Percentiles rank a stretch among this genome's conserved stretches.
These are phyloP conservation scores for Pocillopora verrucosa DNA, from an alignment of 64 coral and sea anemone species.

Conservation along the genomic window DNA sequence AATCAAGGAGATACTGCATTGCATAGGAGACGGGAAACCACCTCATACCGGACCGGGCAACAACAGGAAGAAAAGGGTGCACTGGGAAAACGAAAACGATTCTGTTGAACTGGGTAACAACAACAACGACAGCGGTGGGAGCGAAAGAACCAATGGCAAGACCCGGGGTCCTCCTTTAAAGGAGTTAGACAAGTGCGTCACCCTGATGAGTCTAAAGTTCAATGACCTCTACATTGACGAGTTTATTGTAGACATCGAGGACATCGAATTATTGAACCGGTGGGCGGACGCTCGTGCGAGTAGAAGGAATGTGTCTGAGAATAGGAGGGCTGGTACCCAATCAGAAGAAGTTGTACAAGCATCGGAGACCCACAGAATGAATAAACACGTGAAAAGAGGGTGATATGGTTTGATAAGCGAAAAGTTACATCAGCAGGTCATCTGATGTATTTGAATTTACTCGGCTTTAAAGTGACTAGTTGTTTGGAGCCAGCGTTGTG, in stretches of 20 bases:
- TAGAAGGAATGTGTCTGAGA: neutral
- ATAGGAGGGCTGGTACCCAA: neutral
- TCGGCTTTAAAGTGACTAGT: no score
- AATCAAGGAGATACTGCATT: conserved; percentile 23
- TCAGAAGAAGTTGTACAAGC: neutral
- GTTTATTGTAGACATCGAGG: neutral
- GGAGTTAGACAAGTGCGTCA: neutral
- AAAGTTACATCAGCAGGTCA: no score
- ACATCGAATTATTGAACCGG: neutral
- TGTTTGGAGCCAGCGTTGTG: no score
- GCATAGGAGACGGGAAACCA: neutral
- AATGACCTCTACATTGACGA: conserved; percentile 31
- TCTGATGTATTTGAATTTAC: no score
- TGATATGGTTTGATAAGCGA: neutral
- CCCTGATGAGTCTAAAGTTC: neutral
- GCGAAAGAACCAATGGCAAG: neutral
- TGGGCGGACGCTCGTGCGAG: neutral
- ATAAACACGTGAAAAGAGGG: neutral
- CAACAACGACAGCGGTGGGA: neutral
- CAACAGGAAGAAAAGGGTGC: neutral
- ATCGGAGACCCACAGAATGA: neutral
- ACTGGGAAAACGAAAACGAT: neutral
- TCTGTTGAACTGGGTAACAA: neutral
- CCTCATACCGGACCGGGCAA: neutral
- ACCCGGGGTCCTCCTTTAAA: neutral